phyloP scores from a whole-genome alignment of 2,888 invertebrate species.

The Nomada fucata region DNA sequence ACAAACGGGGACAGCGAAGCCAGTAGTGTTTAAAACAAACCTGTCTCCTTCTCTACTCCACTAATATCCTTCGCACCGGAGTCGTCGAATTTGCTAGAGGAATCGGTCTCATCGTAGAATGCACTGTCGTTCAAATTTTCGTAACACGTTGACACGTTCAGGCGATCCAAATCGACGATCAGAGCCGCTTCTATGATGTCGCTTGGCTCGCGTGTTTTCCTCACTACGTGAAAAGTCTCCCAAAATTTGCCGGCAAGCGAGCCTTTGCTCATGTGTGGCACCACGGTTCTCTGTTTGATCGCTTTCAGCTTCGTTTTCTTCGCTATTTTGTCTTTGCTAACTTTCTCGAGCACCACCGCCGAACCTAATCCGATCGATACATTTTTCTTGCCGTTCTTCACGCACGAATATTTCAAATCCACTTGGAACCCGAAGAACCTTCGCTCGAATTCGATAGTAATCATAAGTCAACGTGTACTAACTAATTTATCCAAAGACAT shows the following conservation, averaged over 20 bases:
- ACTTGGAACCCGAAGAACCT: slow-evolving; percentile 22
- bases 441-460: neutral
- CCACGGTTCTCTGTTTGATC: slow-evolving; percentile 59
- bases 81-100: slow-evolving; percentile 21
- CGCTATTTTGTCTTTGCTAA: slow-evolving; percentile 72
- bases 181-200: slow-evolving; percentile 69
- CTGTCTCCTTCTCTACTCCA: slow-evolving; percentile 32
- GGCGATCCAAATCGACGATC: slow-evolving; percentile 63
- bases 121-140: slow-evolving; percentile 48
- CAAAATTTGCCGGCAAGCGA: slow-evolving; percentile 78
- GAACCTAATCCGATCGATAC: slow-evolving; percentile 60
- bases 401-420: neutral
- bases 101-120: slow-evolving; percentile 29
- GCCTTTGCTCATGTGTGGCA: slow-evolving; percentile 54
- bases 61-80: slow-evolving; percentile 16
- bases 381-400: slow-evolving; percentile 9
- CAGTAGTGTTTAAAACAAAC: slow-evolving; percentile 39
- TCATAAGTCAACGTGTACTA: neutral
- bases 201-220: slow-evolving; percentile 69
- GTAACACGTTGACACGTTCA: slow-evolving; percentile 50
- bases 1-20: neutral
- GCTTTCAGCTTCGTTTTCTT: slow-evolving; percentile 73
- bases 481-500: neutral
- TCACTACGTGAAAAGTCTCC: slow-evolving; percentile 77
- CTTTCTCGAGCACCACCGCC: slow-evolving; percentile 66